Evolutionary conservation across 2,888 invertebrate species (phyloP), one percentile per base, ranked within the genome.

Genomic region (Pedicia rivosa): DNA sequence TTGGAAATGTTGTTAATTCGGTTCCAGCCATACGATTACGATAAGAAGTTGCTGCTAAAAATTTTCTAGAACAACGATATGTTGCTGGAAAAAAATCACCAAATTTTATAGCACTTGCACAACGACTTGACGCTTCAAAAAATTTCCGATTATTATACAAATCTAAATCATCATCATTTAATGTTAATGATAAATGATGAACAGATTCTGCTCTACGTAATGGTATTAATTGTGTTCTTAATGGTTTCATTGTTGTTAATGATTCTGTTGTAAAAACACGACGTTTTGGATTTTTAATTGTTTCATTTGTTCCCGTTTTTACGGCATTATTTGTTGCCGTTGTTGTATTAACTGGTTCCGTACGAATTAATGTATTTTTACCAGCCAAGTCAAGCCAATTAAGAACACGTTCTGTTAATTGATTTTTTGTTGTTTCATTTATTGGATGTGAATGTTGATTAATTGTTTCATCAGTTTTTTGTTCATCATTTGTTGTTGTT

Each of bases 311-410:
- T 13, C 20, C 20, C 17, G 14, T 12, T 13, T 32, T 19, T 30
- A 17, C 19, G 19, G 16, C 16, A 30, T 30, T 30, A 14, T 24
- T 33, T 20, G 33, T 33, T 20, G 33, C 13, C 4, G 16, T 14
- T 17, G 16, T 26, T 8, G 25, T 12, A 26, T 15, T 8, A 12
- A 26, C 25, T n/a, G 25, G 25, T 26, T 41, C 19, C 14, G 38
- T 13, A 19, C 35, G 16, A 29, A 32, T 51, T 43, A 14, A 44
- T 44, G 12, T 39, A 14, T 66, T 63, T 49, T 71, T 70, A 0
- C 75, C 77, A 0, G 81, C 80, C 38, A 82, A 59, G 52, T 83
- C 81, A 44, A 84, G 51, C 84, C 84, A 84, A 47, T 80, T 76
- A 4, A 83, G 57, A 0, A 84, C 84, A 37, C 81, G 65, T 41